Evolutionary conservation across 2,888 invertebrate genomes (phyloP), one percentile per base, ranked within the genome.

Genomic region (Rhagonycha lutea): DNA sequence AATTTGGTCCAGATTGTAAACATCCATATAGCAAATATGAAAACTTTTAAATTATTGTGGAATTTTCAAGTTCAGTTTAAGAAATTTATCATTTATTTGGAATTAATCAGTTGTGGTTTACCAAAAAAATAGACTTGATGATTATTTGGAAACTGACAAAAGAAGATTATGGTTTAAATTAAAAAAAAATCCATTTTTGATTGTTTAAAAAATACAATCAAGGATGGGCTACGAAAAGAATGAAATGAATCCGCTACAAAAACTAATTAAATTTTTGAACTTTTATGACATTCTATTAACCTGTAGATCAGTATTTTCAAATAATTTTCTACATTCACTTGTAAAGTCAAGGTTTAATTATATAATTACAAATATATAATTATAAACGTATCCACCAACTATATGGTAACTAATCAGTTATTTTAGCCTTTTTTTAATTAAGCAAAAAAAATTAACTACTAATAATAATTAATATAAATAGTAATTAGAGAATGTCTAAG

Each of bases 321-420:
- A 72, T 68, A 47, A n/a, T 71, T 32, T 12, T 23, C 47, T 68
- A 61, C 72, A 29, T 72, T 72, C 72, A 29, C 72, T 72, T 60
- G 32, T 61, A 61, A 72, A 68, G 68, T 68, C 72, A 72, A 72
- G 68, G 72, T 28, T 14, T 68, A 60, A 26, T 72, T 72, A 68
- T 29, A 61, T 61, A 68, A 72, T 67, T 63, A n/a, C 18, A 12
- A 28, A n/a, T 23, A 24, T 65, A 65, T 24, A 65, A 65, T 65
- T 65, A 62, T 47, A 47, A 47, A 47, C 5, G 47, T 47, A 47
- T 47, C 47, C 47, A 47, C 47, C 3, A 47, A 47, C 47, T n/a
- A 47, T 47, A 47, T 47, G 47, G 47, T 47, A 47, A 47, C 47
- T 47, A 47, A n/a, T 47, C 47, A n/a, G 47, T 47, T 47, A 47